Base-by-base conservation (phyloP, 2,113 vertebrate genomes). In the Nematolebias whitei region DNA sequence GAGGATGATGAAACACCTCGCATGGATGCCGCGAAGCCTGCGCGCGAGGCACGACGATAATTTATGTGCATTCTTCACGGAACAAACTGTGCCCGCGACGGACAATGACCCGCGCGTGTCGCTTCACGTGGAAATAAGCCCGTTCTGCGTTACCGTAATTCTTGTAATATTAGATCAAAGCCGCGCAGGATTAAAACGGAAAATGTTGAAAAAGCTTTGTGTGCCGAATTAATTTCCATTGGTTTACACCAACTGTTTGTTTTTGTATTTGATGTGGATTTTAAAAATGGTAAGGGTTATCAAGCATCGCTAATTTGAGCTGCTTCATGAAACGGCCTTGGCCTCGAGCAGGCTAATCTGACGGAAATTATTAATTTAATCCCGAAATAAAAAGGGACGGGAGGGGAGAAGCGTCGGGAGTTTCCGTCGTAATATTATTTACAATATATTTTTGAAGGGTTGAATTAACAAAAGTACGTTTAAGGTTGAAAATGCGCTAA, bases 1-100 rank as follows among this genome's bases (percentile, higher is more conserved):
- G 61, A 73, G 86, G 44, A 91, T 92, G 92, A 93, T 93, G 92
- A 92, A 93, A 91, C 68, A 84, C 56, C 56, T 51, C 82, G 80
- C 85, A 79, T 61, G 78, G 82, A 74, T 89, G 88, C 45, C 84
- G 76, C 43, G 68, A 51, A 58, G 78, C n/a, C 66, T 50, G 55
- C 78, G 78, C 50, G 63, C 70, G 58, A 64, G 64, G 18, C 32
- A 52, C 23, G 12, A 24, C 41, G 51, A 5, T 56, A 22, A 79
- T 75, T 68, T 53, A 69, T 50, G 77, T 61, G 43, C 26, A 38
- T 77, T 64, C 15, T 43, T 54, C 0, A 1, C 24, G 35, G 62
- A 57, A 81, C 67, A 75, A 24, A 71, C 22, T 79, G 74, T 75
- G 50, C 61, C 38, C 2, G 38, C 4, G 12, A 12, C 4, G 7